Evolutionary conservation across 2,888 invertebrate species (phyloP).

Genomic region (Branchellion lobata): DNA sequence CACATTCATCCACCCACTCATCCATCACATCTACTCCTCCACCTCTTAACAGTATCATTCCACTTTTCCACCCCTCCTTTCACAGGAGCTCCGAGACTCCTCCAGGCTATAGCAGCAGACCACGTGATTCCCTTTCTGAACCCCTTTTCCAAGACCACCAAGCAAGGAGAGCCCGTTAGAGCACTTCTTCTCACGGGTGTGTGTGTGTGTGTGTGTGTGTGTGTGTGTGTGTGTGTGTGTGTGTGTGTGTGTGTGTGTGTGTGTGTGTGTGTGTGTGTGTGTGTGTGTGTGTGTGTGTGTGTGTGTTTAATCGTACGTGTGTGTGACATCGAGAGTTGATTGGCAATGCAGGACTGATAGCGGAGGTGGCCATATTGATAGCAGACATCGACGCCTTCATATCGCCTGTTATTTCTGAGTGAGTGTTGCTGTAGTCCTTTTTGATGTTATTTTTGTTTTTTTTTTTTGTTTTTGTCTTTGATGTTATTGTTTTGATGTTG

Average conservation of each 20-base stretch:
- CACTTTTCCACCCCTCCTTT: no score
- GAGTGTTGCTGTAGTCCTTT: slow-evolving; percentile 51
- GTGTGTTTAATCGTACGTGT: no score
- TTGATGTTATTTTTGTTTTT: background rate
- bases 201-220: slow-evolving; percentile 48
- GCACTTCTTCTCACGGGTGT: slow-evolving; percentile 79
- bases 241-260: slow-evolving; percentile 23
- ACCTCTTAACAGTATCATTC: no score
- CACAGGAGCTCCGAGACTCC: slow-evolving; percentile 66
- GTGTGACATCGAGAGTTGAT: no score
- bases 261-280: background rate
- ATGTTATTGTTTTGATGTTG: background rate
- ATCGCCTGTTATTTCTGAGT: slow-evolving; percentile 92
- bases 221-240: slow-evolving; percentile 23
- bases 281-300: no score
- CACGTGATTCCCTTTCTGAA: slow-evolving; percentile 93
- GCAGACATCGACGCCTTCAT: slow-evolving; percentile 88
- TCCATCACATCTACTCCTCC: no score
- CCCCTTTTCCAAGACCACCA: slow-evolving; percentile 87
- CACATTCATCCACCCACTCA: no score
- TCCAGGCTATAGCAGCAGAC: slow-evolving; percentile 94
- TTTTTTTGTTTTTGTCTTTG: background rate
- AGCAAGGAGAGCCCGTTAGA: slow-evolving; percentile 90
- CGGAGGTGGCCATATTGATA: slow-evolving; percentile 74
- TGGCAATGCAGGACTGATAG: slow-evolving; percentile 59